Base-by-base conservation (phyloP, 2,888 invertebrate genomes). In the Agonopterix alstromeriana region DNA sequence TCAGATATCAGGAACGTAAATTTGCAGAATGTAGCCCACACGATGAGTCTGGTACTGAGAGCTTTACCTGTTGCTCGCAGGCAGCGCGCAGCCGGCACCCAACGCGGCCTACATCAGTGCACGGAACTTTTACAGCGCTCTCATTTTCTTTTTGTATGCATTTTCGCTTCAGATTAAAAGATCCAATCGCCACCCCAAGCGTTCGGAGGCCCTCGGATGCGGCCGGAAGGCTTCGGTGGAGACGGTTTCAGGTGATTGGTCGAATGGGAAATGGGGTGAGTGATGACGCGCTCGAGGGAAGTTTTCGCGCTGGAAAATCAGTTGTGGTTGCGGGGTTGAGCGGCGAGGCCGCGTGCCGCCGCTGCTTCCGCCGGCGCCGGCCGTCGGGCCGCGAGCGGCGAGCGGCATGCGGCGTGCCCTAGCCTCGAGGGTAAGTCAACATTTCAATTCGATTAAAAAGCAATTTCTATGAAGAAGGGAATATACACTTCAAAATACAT, bases 91-190 rank as follows among this genome's bases (percentile, higher is more conserved):
- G 54, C 53, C 51, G 53, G 27, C 27, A 27, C 27, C 27, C 27
- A 27, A 54, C 60, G 64, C 63, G 66, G 68, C 68, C 67, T 67
- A 72, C 69, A 75, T 72, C 69, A 68, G 69, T 67, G 71, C 66
- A 67, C 71, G 74, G 69, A 77, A 68, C 74, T 78, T 78, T 48
- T 73, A 73, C 74, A 70, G 69, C 70, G 66, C 68, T 57, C 68
- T 77, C 75, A 76, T 79, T 79, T 81, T 78, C 78, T 82, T 87
- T 85, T 83, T 84, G 72, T 77, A 77, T 86, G 87, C 87, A 85
- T 87, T 89, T 85, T 77, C 83, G 81, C 85, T 87, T 79, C 80
- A 85, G 85, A 87, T 88, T 88, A 88, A 85, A 85, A 84, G 82
- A 86, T 81, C 86, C 81, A 84, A 85, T 86, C 78, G 75, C 74